phyloP scores from a whole-genome alignment of 2,113 vertebrate genomes.

The Mola mola region DNA sequence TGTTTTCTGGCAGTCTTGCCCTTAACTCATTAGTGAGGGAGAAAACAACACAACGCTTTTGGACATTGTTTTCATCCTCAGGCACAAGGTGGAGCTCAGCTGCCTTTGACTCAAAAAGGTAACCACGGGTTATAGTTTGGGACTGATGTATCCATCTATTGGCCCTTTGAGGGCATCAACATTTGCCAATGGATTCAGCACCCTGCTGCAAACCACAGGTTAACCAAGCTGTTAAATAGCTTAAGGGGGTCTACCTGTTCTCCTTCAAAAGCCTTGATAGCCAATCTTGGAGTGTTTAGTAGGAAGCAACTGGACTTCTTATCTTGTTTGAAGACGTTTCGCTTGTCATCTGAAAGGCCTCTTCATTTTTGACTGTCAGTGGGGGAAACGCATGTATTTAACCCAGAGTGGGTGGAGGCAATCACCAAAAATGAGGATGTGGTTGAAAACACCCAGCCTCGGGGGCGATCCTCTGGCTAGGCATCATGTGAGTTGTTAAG shows the following conservation, averaged over 20 bases:
- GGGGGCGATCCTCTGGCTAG: no score
- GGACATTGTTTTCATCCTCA: background rate
- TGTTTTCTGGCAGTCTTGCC: slow-evolving; percentile 22
- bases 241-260: slow-evolving; percentile 14
- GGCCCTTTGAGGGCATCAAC: slow-evolving; percentile 10
- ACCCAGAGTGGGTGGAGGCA: no score
- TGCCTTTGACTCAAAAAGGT: slow-evolving; percentile 9
- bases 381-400: no score
- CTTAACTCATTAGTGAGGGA: slow-evolving; percentile 25
- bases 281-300: no score
- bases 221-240: slow-evolving; percentile 19
- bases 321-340: no score
- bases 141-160: slow-evolving; percentile 17
- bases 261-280: slow-evolving; percentile 18
- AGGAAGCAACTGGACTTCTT: no score
- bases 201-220: slow-evolving; percentile 10
- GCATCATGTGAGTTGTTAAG: no score
- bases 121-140: slow-evolving; percentile 9
- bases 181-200: slow-evolving; percentile 24
- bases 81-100: background rate
- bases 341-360: no score
- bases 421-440: no score
- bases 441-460: no score
- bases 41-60: slow-evolving; percentile 1
- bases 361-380: no score